Evolutionary conservation across 2,888 invertebrate species (phyloP).

Genomic region (Lochmaea crataegi): DNA sequence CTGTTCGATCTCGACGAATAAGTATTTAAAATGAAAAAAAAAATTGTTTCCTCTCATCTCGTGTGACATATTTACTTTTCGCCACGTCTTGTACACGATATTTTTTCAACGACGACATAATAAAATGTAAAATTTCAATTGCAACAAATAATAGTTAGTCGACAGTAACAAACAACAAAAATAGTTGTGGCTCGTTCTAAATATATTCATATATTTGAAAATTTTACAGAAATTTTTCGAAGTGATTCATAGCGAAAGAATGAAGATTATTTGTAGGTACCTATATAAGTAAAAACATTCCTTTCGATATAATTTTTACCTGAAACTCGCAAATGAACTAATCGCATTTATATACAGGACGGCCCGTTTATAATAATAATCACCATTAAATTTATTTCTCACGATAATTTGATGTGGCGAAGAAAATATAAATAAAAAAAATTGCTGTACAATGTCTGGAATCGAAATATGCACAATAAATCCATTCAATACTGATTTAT

Average conservation of each 20-base stretch:
- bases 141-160: not conserved
- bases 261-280: no score
- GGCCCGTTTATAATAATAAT: no score
- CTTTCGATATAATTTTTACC: not conserved
- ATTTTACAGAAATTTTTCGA: not conserved
- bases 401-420: not conserved
- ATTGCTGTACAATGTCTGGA: slow-evolving; percentile 1
- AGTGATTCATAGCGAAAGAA: not conserved
- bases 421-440: not conserved
- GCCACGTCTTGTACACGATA: no score
- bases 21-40: no score
- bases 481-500: slow-evolving; percentile 15
- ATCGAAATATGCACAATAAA: slow-evolving; percentile 8
- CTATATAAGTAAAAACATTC: not conserved
- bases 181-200: not conserved
- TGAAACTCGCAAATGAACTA: not conserved
- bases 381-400: not conserved
- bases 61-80: no score
- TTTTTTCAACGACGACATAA: no score
- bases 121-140: not conserved
- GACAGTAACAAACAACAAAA: not conserved
- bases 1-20: no score
- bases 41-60: no score
- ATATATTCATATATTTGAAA: not conserved
- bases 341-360: not conserved